Conservation (phyloP, 64 coral and sea anemone species). For the Astreopora myriophthalma region DNA sequence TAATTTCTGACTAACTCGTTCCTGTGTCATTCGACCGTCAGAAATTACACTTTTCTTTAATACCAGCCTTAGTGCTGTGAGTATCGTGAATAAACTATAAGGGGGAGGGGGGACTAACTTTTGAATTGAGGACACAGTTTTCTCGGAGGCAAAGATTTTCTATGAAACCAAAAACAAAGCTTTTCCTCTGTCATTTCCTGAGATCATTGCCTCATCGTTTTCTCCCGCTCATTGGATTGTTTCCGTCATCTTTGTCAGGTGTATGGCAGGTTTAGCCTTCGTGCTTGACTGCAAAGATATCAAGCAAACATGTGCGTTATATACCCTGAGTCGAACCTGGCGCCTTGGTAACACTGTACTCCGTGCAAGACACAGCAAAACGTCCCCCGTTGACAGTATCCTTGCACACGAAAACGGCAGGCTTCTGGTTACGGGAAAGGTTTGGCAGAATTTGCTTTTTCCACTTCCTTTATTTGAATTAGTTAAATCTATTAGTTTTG, state of each 20-base stretch:
- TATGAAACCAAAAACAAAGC: no score
- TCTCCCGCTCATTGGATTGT: neutral
- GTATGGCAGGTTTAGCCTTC: slow-evolving; percentile 66
- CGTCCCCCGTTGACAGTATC: slow-evolving; percentile 67
- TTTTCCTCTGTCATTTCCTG: no score
- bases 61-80: no score
- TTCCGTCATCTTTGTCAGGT: slow-evolving; percentile 36
- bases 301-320: slow-evolving; percentile 42
- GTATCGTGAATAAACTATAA: no score
- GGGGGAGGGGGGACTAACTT: no score
- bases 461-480: no score
- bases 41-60: no score
- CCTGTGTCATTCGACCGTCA: no score
- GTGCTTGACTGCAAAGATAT: slow-evolving; percentile 60
- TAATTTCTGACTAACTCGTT: no score
- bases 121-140: no score
- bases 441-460: neutral
- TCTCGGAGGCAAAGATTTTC: no score
- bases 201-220: neutral
- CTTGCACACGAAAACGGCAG: slow-evolving; percentile 78
- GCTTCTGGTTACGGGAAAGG: slow-evolving; percentile 88
- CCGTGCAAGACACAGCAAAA: slow-evolving; percentile 75
- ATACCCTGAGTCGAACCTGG: slow-evolving; percentile 83
- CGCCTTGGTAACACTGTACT: slow-evolving; percentile 79
- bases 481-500: no score